Base-by-base conservation (phyloP, 2,888 invertebrate genomes). In the Tryphoninae sp. region DNA sequence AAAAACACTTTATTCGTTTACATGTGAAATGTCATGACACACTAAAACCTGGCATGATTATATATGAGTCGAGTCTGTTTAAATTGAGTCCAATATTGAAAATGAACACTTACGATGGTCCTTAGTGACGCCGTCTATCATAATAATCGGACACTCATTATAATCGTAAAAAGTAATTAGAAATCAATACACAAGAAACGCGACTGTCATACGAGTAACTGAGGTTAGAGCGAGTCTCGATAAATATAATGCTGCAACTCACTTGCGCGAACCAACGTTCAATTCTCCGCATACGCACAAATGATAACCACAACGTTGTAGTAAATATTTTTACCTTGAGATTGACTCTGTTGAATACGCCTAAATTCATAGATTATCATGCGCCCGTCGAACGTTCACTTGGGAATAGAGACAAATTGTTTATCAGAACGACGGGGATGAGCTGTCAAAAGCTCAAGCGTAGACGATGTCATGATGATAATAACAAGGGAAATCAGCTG, bases 341-440 rank as follows among this genome's bases (percentile, higher is more conserved):
- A 93, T 96, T 96, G 92, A 96, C 96, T 93, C 95, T 95, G 91
- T 96, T 96, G 92, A 96, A 96, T 91, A 96, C 94, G 93, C 95
- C 95, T 93, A 96, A 95, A 96, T 96, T 96, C 96, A 96, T 96
- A 95, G 92, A 92, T 91, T 87, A 89, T 83, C 88, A 86, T 86
- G 86, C 86, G 79, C 75, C 82, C 80, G 73, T 78, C 82, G 79
- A 80, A 67, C 83, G 82, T 84, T 81, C 61, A 76, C 64, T 74
- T 58, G 80, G 75, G 77, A 81, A 78, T 64, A 78, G 53, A 4
- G 8, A 11, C 22, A 23, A 23, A 19, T 59, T 51, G 67, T 59
- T 74, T 53, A 72, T 55, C n/a, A 42, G 26, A 55, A 61, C 51
- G 67, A 67, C 71, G 61, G 51, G 16, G 61, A 42, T 40, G 61